Evolutionary conservation across 2,113 vertebrate genomes (phyloP).

Genomic region (Sorex araneus): DNA sequence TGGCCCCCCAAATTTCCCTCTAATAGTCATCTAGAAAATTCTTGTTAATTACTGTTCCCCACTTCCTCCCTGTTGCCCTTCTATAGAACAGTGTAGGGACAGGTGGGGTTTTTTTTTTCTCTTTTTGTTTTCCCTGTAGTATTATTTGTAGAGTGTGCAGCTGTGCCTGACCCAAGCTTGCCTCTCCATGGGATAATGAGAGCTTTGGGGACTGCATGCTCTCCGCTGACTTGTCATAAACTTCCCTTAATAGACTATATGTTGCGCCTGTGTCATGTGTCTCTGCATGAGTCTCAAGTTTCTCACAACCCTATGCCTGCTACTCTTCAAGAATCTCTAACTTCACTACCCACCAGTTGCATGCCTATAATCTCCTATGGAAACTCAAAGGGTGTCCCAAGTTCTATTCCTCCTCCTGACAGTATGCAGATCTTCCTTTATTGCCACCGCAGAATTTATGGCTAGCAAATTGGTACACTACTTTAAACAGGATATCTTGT

Average conservation of each 20-base stretch:
- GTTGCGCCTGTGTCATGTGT: background rate
- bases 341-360: background rate
- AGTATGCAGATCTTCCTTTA: background rate
- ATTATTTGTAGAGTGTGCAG: background rate
- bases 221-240: background rate
- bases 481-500: constrained; percentile 12
- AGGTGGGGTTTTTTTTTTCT: background rate
- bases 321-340: background rate
- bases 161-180: background rate
- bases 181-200: background rate
- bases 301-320: background rate
- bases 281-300: background rate
- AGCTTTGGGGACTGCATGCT: background rate
- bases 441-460: background rate
- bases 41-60: background rate
- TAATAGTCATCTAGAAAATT: background rate
- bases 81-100: background rate
- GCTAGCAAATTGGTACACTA: constrained; percentile 18
- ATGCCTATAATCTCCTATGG: background rate
- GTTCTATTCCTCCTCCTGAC: background rate
- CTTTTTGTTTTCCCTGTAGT: background rate
- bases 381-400: background rate
- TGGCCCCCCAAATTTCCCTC: background rate
- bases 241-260: background rate
- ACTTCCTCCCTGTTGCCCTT: background rate